These are phyloP conservation scores for Aricia agestis DNA, from an alignment of 1,140 invertebrate genomes.

Conservation along the genomic window DNA sequence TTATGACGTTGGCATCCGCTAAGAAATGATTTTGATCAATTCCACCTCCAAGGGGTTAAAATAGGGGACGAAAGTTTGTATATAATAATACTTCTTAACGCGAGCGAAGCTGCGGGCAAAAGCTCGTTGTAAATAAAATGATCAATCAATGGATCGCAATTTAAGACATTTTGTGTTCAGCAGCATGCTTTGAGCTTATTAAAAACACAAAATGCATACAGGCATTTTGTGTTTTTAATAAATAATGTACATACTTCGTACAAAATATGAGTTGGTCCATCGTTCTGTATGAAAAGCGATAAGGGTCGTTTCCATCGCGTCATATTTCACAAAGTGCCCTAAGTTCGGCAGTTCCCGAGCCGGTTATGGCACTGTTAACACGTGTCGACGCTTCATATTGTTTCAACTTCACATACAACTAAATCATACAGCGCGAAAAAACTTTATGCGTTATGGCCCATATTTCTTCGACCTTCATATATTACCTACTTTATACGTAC, in stretches of 20 bases:
- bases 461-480: slow-evolving; percentile 24
- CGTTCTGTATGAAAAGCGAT: slow-evolving; percentile 35
- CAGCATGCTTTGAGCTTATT: no score
- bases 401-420: slow-evolving; percentile 53
- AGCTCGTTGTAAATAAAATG: no score
- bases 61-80: no score
- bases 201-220: no score
- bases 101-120: no score
- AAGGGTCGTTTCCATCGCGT: slow-evolving; percentile 59
- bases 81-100: no score
- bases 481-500: slow-evolving; percentile 18
- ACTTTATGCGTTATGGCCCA: slow-evolving; percentile 32
- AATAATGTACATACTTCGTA: neutral
- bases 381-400: slow-evolving; percentile 64
- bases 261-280: neutral
- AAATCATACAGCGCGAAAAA: slow-evolving; percentile 54
- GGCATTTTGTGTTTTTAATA: no score
- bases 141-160: no score
- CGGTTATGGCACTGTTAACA: slow-evolving; percentile 72
- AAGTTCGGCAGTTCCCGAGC: slow-evolving; percentile 69
- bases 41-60: no score
- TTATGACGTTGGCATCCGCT: no score
- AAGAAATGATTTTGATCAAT: no score
- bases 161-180: no score
- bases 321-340: slow-evolving; percentile 71